Conservation (phyloP, 2,888 invertebrate genomes). For the Hartigia nigra region DNA sequence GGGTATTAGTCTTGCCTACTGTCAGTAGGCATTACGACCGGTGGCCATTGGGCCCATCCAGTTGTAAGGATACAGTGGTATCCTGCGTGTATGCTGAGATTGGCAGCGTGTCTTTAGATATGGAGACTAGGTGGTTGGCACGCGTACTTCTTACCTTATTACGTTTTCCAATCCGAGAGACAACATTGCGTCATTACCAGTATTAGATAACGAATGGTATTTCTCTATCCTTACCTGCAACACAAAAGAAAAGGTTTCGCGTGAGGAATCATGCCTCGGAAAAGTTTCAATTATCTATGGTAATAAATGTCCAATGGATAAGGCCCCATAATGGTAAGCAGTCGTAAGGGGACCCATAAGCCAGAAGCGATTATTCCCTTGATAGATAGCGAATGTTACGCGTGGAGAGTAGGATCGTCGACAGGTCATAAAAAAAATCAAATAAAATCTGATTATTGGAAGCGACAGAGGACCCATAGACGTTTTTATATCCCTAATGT, state of each 20-base stretch:
- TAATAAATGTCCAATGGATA: constrained; percentile 43
- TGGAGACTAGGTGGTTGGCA: background rate
- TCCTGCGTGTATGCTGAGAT: background rate
- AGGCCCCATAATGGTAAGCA: background rate
- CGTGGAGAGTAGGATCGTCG: background rate
- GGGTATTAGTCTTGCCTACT: background rate
- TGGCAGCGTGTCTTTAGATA: background rate
- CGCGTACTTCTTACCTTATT: background rate
- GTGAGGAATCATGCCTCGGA: constrained; percentile 44
- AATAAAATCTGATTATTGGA: background rate
- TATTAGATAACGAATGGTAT: background rate
- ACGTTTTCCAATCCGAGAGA: background rate
- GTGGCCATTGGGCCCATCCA: background rate
- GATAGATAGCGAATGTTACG: background rate
- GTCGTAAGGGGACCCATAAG: background rate
- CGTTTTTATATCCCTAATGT: background rate
- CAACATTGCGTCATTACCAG: background rate
- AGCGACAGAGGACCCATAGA: background rate
- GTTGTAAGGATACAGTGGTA: background rate
- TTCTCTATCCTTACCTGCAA: constrained; percentile 44
- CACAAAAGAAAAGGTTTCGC: constrained; percentile 46
- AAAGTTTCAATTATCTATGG: constrained; percentile 51
- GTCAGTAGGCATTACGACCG: background rate
- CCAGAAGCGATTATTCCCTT: background rate
- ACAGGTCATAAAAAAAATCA: background rate